Evolutionary conservation across 2,797 vertebrate genomes (phyloP), one percentile per base, ranked within the genome.

Genomic region (Trichosurus vulpecula): DNA sequence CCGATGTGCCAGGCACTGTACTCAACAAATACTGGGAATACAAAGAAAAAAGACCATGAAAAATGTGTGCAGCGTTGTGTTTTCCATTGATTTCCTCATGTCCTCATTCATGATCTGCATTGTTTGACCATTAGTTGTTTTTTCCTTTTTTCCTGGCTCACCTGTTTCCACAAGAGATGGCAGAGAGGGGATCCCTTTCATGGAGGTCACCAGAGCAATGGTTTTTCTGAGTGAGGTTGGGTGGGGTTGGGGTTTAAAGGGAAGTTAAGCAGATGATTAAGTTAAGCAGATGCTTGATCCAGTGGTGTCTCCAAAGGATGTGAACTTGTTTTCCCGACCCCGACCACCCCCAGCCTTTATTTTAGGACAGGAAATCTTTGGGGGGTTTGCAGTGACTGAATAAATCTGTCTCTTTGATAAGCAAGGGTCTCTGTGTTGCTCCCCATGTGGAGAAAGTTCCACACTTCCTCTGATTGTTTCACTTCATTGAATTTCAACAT

Each of bases 381-480:
- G 94, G 94, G 94, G 96, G 74, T 97, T 93, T 91, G 74, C 61
- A 92, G 96, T 96, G 89, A 93, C 97, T 95, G 96, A 98, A 53
- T 91, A 94, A 96, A 98, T 93, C 97, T 94, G 58, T 94, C 93
- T 58, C 94, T 97, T 92, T 96, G 96, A 96, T 95, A 96, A 96
- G 96, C 95, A 52, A 87, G 93, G 92, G 93, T 92, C 95, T 91
- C 95, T 25, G 3, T 89, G 93, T 55, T 14, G 81, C 94, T 66
- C 91, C 94, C 90, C 4, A 30, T 3, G 92, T 8, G 95, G 93
- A 94, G 97, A 96, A 91, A 95, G 91, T 92, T 0, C 95, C 97
- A 35, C 54, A 53, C 96, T 98, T 98, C 98, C 97, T 96, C 66
- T 5, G 95, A 98, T 98, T 98, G 98, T 98, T 92, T 30, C 57